phyloP scores from a whole-genome alignment of 2,113 vertebrate genomes.

The Jaculus jaculus region DNA sequence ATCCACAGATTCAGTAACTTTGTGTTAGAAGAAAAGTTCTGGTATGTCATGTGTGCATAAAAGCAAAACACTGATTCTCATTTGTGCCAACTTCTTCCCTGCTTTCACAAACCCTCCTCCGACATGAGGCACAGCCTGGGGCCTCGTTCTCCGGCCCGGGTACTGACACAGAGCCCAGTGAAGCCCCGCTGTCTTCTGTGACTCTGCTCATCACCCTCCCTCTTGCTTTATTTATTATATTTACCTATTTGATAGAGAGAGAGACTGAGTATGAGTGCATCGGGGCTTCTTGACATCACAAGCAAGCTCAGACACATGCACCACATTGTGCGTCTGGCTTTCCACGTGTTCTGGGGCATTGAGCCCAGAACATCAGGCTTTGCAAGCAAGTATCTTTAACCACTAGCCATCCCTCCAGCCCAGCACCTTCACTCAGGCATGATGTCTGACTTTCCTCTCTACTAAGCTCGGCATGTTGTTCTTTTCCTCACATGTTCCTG shows the following conservation, averaged over 20 bases:
- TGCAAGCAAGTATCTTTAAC: too few relatives aligned
- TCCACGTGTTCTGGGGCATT: too few relatives aligned
- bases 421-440: too few relatives aligned
- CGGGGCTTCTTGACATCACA: too few relatives aligned
- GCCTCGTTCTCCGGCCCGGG: neutral
- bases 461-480: neutral
- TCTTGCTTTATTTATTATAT: neutral
- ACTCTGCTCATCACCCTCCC: neutral
- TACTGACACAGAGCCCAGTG: fast-evolving
- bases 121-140: neutral
- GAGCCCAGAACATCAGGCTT: too few relatives aligned
- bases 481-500: neutral
- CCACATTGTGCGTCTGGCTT: too few relatives aligned
- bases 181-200: neutral
- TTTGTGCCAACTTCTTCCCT: neutral
- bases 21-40: neutral
- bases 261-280: too few relatives aligned
- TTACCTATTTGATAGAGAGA: too few relatives aligned
- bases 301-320: neutral
- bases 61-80: neutral
- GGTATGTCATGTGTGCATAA: neutral
- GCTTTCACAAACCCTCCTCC: neutral
- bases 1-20: neutral
- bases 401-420: too few relatives aligned
- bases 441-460: neutral